A percentile compares a stretch with the other conserved stretches of the same genome.
Conservation (phyloP, 2,797 vertebrate species). For the Mormyrops attenuatus region DNA sequence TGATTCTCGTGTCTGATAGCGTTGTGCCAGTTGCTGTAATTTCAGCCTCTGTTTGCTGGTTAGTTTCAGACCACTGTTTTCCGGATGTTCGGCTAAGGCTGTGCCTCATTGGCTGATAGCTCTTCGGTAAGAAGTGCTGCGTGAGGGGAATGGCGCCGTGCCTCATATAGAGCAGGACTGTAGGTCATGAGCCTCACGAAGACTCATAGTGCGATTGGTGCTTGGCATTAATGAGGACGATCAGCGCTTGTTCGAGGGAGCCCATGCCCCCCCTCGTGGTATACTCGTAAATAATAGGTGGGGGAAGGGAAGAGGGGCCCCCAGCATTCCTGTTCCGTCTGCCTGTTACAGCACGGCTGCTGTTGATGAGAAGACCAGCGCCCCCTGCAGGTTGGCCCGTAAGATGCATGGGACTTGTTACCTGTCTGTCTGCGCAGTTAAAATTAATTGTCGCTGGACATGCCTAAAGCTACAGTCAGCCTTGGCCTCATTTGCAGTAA, state of each 20-base stretch:
- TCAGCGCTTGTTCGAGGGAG: not conserved
- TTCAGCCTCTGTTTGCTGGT: not conserved
- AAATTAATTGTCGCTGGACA: conserved; percentile 13
- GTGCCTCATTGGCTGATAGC: not conserved
- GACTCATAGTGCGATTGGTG: not conserved
- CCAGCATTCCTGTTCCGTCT: not conserved
- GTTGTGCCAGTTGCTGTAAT: not conserved
- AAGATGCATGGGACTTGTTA: not conserved
- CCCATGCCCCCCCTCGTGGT: not conserved
- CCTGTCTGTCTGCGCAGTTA: conserved; percentile 7
- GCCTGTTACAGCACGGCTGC: not conserved
- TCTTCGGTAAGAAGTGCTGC: not conserved
- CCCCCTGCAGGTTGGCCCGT: not conserved
- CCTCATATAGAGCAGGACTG: not conserved
- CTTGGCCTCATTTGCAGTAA: conserved; percentile 28
- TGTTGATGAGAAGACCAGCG: not conserved
- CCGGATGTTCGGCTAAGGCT: not conserved
- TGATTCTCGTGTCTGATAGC: not conserved
- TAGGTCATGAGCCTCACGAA: not conserved
- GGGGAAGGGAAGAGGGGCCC: not conserved
- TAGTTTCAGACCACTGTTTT: not conserved
- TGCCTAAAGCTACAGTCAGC: not conserved
- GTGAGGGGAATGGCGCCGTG: not conserved
- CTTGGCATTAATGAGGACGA: not conserved
- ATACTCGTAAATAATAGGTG: not conserved